Evolutionary conservation across 53 echinoderm and acorn worm genomes (phyloP), one percentile per base, ranked within the genome.

Genomic region (Echinometra lucunter): DNA sequence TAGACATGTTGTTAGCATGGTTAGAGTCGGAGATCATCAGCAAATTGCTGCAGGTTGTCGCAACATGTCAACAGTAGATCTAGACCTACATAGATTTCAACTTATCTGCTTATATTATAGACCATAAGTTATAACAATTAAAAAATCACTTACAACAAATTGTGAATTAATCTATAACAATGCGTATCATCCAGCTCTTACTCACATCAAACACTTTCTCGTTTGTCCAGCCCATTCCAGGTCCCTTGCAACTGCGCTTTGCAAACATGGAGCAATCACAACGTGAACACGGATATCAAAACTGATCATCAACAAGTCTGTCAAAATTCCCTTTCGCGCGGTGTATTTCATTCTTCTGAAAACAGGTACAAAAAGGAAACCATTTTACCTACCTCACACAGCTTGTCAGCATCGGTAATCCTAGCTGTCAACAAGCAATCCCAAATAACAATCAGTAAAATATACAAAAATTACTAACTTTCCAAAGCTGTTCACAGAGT

Each of bases 351-450:
- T 78, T 78, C 78, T 78, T 42, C 40, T 23, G 19, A 23, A 42
- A 40, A 78, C 2, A 18, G 42, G 21, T 40, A 78, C 42, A 18
- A 8, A 21, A 78, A 19, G 19, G 4, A 40, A 78, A 78, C 10
- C 5, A 38, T 78, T 78, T 78, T 19, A 78, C 88, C 21, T 55
- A 88, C 88, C 49, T 88, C 57, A 28, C 15, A 55, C 53, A 17
- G 30, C 4, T 19, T 88, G 88, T 21, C 88, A 88, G 88, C 30
- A 55, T 53, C 17, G n/a, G 32, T 88, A 88, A 55, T 88, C 88
- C 88, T 6, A 88, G 55, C 88, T 88, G 88, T 88, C 88, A 88
- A 35, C 53, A 35, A 57, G 7, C 34, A 15, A 88, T 88, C 53
- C 55, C 19, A 28, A 9, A 47, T 8, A 88, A 88, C n/a, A 88